Base-by-base conservation (phyloP, 2,113 vertebrate genomes). In the Acinonyx jubatus region DNA sequence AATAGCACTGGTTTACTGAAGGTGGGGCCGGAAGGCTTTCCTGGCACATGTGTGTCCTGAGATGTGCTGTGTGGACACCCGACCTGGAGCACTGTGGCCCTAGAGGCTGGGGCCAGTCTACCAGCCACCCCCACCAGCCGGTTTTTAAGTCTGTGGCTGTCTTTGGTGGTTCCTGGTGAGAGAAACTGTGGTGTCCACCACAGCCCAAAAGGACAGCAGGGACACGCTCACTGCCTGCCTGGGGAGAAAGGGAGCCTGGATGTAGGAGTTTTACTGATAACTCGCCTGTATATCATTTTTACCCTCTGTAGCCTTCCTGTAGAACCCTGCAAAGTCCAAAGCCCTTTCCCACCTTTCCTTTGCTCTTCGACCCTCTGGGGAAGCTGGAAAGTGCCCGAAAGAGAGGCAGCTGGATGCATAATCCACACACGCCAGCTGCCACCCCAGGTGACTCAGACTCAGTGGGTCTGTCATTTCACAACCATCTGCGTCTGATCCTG, bases 361-460 rank as follows among this genome's bases (percentile, higher is more conserved):
- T 48, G 66, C 23, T 45, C 41, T 65, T 61, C 16, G 7, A 86
- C 18, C 74, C 52, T 93, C 61, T 45, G 65, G 23, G 84, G 78
- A 84, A 90, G 76, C 80, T 73, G 79, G 80, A 94, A 84, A 84
- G 91, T 31, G 38, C 38, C 80, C 65, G n/a, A 84, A 90, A 86
- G 68, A 94, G 66, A 84, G 71, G 65, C 78, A 63, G 6, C 76
- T 1, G 74, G 68, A 82, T 3, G 7, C 68, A 5, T 38, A 82
- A 65, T n/a, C 82, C 57, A 52, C 85, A 55, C 7, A 1, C 41
- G 61, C 27, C 23, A 23, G 80, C 79, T 55, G 63, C 87, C 92
- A 96, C 65, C 94, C 69, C 1, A 13, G 86, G 25, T 91, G 96
- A 96, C 63, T 91, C 85, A 91, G 89, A 71, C 91, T 69, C 16